A percentile compares a stretch with the other conserved stretches of the same genome.
Conservation (phyloP, 2,797 vertebrate genomes). For the Myripristis murdjan region DNA sequence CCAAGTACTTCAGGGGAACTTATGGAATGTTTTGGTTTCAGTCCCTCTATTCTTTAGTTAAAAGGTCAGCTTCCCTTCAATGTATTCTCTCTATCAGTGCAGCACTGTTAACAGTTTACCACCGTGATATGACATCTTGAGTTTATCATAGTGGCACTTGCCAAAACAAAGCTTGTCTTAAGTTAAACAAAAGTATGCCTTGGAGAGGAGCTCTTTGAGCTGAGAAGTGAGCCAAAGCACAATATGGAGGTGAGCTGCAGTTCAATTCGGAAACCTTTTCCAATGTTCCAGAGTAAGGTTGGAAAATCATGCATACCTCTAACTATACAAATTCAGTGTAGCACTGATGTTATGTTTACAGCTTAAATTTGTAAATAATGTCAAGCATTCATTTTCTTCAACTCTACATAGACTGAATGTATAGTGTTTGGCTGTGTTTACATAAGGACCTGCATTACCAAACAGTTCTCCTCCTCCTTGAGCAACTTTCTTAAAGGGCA, state of each 20-base stretch:
- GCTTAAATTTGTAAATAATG: slow-evolving; percentile 43
- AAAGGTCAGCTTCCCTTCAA: slow-evolving; percentile 35
- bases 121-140: slow-evolving; percentile 31
- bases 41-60: slow-evolving; percentile 24
- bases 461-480: slow-evolving; percentile 47
- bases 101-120: slow-evolving; percentile 50
- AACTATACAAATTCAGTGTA: slow-evolving; percentile 10
- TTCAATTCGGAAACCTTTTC: slow-evolving; percentile 48
- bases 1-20: slow-evolving; percentile 42
- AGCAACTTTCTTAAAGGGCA: slow-evolving; percentile 49
- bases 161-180: slow-evolving; percentile 50
- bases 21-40: slow-evolving; percentile 55
- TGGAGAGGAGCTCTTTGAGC: slow-evolving; percentile 45
- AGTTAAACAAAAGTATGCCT: slow-evolving; percentile 63
- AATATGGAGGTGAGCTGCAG: slow-evolving; percentile 49
- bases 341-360: slow-evolving; percentile 30
- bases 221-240: slow-evolving; percentile 24
- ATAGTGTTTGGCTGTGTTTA: slow-evolving; percentile 64
- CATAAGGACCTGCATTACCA: slow-evolving; percentile 37
- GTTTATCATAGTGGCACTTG: slow-evolving; percentile 49
- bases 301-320: slow-evolving; percentile 11
- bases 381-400: slow-evolving; percentile 36
- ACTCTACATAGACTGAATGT: slow-evolving; percentile 38
- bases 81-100: slow-evolving; percentile 14
- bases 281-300: slow-evolving; percentile 29